phyloP scores from a whole-genome alignment of 2,888 invertebrate species.

The Encarsia formosa region DNA sequence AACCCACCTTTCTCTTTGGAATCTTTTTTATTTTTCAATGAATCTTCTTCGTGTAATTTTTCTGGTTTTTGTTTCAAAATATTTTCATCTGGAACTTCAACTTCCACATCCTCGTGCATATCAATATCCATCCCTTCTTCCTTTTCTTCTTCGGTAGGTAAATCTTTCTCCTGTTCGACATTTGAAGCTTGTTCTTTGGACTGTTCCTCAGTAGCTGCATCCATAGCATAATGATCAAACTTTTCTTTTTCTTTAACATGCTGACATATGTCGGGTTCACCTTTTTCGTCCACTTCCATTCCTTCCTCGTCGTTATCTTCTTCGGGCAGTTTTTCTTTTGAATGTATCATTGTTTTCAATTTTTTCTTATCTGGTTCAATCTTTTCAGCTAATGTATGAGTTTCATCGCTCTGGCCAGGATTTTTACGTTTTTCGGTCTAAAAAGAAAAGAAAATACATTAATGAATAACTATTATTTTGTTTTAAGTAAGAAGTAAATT shows the following conservation, averaged over 20 bases:
- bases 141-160: slow-evolving; percentile 50
- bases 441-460: too few species aligned
- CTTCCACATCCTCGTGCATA: slow-evolving; percentile 49
- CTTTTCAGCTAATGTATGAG: slow-evolving; percentile 66
- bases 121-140: slow-evolving; percentile 43
- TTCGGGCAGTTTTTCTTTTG: slow-evolving; percentile 53
- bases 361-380: slow-evolving; percentile 64
- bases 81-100: slow-evolving; percentile 55
- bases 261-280: slow-evolving; percentile 66
- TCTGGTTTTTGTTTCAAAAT: slow-evolving; percentile 51
- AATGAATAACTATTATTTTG: too few species aligned
- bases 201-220: slow-evolving; percentile 80
- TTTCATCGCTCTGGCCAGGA: slow-evolving; percentile 72
- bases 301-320: slow-evolving; percentile 49
- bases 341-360: slow-evolving; percentile 57
- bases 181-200: slow-evolving; percentile 65
- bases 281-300: slow-evolving; percentile 33
- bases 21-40: slow-evolving; percentile 31
- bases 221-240: slow-evolving; percentile 69
- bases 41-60: slow-evolving; percentile 49
- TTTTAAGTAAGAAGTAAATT: too few species aligned
- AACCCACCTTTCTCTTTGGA: slow-evolving; percentile 50
- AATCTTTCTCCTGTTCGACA: slow-evolving; percentile 60
- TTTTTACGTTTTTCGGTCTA: slow-evolving; percentile 59
- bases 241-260: slow-evolving; percentile 78